Base-by-base conservation (phyloP, 2,113 vertebrate genomes). In the Equus quagga region DNA sequence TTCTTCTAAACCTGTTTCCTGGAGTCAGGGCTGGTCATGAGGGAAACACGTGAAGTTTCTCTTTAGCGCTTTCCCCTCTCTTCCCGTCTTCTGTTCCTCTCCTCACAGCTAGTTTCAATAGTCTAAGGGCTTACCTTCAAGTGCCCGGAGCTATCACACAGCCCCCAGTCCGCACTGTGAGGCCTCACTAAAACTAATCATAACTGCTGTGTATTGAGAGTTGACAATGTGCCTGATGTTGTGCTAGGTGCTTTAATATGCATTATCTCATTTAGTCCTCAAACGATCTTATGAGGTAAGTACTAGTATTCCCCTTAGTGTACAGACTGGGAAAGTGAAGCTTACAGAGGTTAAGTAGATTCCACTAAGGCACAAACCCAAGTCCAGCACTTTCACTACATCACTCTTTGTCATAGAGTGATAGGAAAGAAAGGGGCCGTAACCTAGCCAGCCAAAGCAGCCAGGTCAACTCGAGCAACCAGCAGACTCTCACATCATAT, bases 1-100 rank as follows among this genome's bases (percentile, higher is more conserved):
- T 83, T 65, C 89, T 93, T 64, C 79, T 87, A 67, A 89, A 51
- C 67, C 26, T 64, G 56, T 88, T 95, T 97, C 44, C 31, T 89
- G 78, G 79, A 75, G n/a, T 73, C 78, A 70, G 64, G 65, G 33
- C 84, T 94, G 75, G 60, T 72, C 69, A 72, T 79, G 73, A 70
- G 64, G 23, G 18, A 93, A 93, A 88, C 18, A 9, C 15, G 14
- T 21, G 41, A 80, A 64, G 44, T 91, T 97, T 95, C 46, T 76
- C 69, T 28, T 81, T 82, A 65, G 78, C 31, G 10, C 78, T 88
- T 91, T 67, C n/a, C 33, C 89, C 54, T 93, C 72, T 94, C 54
- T 85, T 87, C 8, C 36, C 69, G 88, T 70, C 82, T 96, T 88
- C 31, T 44, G 31, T 76, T 79, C 65, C 58, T 92, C 19, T 93